Conservation (phyloP, 1,140 invertebrate species). For the Bombus difficillimus region DNA sequence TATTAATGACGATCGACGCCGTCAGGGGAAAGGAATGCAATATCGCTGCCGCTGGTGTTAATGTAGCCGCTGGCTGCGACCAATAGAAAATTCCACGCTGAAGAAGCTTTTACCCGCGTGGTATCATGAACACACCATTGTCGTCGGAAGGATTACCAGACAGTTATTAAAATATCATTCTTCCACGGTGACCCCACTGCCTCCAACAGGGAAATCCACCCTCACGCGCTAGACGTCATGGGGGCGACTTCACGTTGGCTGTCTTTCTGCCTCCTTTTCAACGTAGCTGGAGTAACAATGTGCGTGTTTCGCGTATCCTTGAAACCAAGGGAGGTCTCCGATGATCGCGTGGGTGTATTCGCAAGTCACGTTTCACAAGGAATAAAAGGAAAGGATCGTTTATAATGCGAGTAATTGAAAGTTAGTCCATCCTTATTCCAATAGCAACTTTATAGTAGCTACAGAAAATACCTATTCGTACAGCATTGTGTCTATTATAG, state of each 20-base stretch:
- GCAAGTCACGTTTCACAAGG: neutral
- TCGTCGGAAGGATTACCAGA: constrained; percentile 40
- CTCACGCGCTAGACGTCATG: constrained; percentile 13
- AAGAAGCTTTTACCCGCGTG: constrained; percentile 24
- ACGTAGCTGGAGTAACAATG: neutral
- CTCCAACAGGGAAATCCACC: neutral
- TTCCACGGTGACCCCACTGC: constrained; percentile 4
- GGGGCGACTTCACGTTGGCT: neutral
- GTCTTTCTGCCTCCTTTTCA: neutral
- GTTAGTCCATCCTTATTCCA: no score
- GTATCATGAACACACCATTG: neutral
- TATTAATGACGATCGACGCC: constrained; percentile 57
- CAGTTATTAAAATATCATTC: constrained; percentile 69
- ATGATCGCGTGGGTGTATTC: neutral
- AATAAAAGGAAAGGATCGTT: neutral
- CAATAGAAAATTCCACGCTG: constrained; percentile 40
- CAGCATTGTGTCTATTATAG: no score
- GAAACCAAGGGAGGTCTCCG: neutral
- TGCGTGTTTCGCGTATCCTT: neutral
- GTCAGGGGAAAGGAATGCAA: constrained; percentile 66
- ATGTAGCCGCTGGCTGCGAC: constrained; percentile 57
- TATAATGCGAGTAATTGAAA: no score
- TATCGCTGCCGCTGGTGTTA: constrained; percentile 56
- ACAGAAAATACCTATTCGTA: no score
- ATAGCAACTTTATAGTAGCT: no score